Evolutionary conservation across 2,113 vertebrate species (phyloP), one percentile per base, ranked within the genome.

Genomic region (Nibea coibor): DNA sequence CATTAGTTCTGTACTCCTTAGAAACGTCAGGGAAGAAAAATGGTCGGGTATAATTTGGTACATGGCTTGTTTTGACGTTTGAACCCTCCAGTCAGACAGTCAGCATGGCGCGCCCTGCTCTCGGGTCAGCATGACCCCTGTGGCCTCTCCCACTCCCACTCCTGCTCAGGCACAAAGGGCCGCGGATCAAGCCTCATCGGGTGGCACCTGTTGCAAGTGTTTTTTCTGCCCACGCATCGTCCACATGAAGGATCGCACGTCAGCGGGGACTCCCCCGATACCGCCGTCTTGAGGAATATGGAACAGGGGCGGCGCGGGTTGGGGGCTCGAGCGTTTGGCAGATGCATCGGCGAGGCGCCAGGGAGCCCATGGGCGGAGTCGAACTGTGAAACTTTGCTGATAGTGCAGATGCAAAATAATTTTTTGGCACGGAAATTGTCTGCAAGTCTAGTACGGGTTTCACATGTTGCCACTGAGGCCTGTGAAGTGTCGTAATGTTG

Each of bases 81-180:
- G 75, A 81, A 77, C 31, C 45, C 66, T 91, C 69, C 71, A 80
- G 82, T 90, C 90, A 91, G 90, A 84, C 82, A 8, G 72, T 87
- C 54, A 77, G 82, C 81, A 83, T 80, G 76, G 81, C 35, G 82
- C 81, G 65, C 82, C 83, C 73, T 57, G 85, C 69, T 90, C 83
- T 50, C 28, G 68, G 90, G 93, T 93, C 93, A 84, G 57, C 9
- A 10, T 92, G 93, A 95, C 95, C 95, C 91, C 85, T 42, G 61
- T 45, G 51, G 88, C 83, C 94, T 95, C 93, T 94, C 94, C 85
- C 94, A 94, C 95, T 94, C 94, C 94, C 91, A 95, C 95, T 89
- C 88, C 48, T 53, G 58, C 75, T 87, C 86, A 10, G 83, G 87
- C 92, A 95, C 94, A 94, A 94, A 95, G 92, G 88, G 89, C 85